Evolutionary conservation across 2,113 vertebrate species (phyloP).

Genomic region (rabbit (Oryctolagus cuniculus)): DNA sequence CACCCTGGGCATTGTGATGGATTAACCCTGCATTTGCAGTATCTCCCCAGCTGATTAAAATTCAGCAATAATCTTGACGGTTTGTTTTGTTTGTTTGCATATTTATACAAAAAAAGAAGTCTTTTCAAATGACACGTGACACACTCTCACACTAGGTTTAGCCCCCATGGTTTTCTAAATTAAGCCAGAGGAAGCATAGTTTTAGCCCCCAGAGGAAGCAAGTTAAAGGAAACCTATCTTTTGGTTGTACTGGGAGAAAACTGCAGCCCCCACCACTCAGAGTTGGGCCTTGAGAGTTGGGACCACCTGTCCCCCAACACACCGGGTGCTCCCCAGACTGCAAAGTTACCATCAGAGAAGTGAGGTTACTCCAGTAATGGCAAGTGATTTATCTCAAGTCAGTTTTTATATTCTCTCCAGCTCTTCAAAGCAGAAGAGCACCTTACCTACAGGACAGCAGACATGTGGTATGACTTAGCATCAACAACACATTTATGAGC

Average conservation of each 20-base stretch:
- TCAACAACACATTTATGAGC: constrained; percentile 74
- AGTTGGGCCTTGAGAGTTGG: neutral
- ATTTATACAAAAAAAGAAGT: constrained; percentile 51
- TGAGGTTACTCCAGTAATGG: constrained; percentile 62
- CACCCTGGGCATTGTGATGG: constrained; percentile 76
- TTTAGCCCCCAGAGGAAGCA: neutral
- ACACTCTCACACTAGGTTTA: neutral
- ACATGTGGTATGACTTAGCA: constrained; percentile 68
- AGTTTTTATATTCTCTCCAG: neutral
- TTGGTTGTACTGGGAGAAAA: neutral
- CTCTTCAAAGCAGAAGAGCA: constrained; percentile 45
- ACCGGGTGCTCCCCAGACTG: neutral
- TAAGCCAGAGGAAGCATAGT: neutral
- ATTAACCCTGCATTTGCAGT: constrained; percentile 73
- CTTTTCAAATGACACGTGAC: constrained; percentile 62
- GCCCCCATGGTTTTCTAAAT: neutral
- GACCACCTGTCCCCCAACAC: neutral
- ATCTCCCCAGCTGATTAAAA: constrained; percentile 66
- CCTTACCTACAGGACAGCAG: constrained; percentile 75
- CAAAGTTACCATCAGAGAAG: constrained; percentile 52
- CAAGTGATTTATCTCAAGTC: constrained; percentile 17
- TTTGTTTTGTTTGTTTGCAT: constrained; percentile 33
- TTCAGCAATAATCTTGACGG: constrained; percentile 22
- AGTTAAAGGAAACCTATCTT: constrained; percentile 20
- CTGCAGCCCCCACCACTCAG: neutral